These are phyloP conservation scores for Premnoplex brunnescens DNA, from an alignment of 2,797 vertebrate genomes.

Conservation along the genomic window DNA sequence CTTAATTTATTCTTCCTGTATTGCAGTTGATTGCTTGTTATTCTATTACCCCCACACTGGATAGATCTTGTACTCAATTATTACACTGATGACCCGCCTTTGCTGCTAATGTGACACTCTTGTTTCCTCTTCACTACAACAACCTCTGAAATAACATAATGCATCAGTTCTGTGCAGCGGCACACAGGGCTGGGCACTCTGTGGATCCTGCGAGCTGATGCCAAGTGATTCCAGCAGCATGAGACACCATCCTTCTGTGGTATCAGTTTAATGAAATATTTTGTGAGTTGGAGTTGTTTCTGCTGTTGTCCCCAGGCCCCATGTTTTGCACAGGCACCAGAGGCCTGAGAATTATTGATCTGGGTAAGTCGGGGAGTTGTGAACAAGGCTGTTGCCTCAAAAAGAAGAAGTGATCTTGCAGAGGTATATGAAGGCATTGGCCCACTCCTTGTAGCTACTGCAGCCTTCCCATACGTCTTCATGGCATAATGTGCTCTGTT, in stretches of 20 bases:
- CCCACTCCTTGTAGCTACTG: background rate
- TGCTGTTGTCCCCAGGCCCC: background rate
- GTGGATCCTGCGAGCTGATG: background rate
- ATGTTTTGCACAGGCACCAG: background rate
- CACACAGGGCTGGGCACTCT: rapidly evolving
- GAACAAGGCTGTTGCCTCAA: background rate
- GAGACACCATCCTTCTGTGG: background rate
- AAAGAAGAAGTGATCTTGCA: background rate
- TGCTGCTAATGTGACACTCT: slow-evolving; percentile 25
- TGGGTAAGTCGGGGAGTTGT: background rate
- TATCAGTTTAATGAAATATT: background rate
- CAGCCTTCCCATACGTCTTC: background rate
- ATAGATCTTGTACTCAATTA: slow-evolving; percentile 58
- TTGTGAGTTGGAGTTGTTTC: background rate
- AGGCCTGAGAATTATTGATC: slow-evolving; percentile 1
- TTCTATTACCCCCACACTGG: slow-evolving; percentile 62
- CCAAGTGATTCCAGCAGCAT: background rate
- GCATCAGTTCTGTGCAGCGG: background rate
- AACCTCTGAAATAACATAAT: slow-evolving; percentile 17
- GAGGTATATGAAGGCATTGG: background rate
- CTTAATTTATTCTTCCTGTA: slow-evolving; percentile 48
- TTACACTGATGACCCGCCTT: slow-evolving; percentile 13
- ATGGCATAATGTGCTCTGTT: background rate
- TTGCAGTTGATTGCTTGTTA: slow-evolving; percentile 57
- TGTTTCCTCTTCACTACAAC: slow-evolving; percentile 31